phyloP scores from a whole-genome alignment of 2,797 vertebrate genomes.

The Esox lucius region DNA sequence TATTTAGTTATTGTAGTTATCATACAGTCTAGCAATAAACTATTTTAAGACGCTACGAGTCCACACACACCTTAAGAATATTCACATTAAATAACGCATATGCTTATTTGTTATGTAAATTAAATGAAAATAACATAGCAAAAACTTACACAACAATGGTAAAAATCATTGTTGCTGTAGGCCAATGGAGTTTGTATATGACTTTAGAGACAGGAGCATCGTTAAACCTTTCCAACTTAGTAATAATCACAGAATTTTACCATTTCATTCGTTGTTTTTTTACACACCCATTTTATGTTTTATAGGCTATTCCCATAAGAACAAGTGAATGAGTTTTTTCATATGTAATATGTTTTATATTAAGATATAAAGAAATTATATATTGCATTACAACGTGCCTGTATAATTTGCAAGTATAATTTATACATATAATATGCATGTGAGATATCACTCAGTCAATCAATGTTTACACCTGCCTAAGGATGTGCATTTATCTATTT shows the following conservation, averaged over 20 bases:
- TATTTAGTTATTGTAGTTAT: neutral
- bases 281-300: neutral
- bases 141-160: neutral
- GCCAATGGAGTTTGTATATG: neutral
- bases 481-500: neutral
- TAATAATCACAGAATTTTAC: no score
- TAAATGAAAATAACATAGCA: neutral
- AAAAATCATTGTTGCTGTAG: neutral
- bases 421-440: neutral
- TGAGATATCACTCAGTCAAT: neutral
- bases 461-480: neutral
- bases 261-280: neutral
- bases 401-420: neutral
- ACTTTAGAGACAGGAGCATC: neutral
- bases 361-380: neutral
- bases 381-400: neutral
- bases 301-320: neutral
- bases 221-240: neutral
- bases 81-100: neutral
- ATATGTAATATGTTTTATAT: neutral
- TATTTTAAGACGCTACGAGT: neutral
- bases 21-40: neutral
- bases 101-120: neutral
- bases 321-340: neutral
- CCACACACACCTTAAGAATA: constrained; percentile 16